A percentile compares a stretch with the other conserved stretches of the same genome.
phyloP scores from a whole-genome alignment of 2,888 invertebrate genomes.

The Pseudolycoriella hygida region DNA sequence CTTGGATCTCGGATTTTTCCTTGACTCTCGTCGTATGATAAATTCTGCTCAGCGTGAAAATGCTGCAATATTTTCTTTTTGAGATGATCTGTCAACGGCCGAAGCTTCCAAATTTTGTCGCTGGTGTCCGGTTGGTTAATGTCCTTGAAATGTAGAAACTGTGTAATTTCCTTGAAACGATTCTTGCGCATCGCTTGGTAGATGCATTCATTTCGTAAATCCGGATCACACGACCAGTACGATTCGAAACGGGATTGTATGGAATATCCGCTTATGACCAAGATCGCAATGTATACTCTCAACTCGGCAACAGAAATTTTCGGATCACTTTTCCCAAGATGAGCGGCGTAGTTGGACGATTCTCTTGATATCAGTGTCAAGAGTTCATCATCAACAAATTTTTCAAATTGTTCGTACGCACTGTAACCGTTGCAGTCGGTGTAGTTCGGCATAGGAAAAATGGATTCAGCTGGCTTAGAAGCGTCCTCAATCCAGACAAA shows the following conservation, averaged over 20 bases:
- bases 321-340: not conserved
- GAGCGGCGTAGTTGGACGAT: not conserved
- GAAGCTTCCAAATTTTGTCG: constrained; percentile 15
- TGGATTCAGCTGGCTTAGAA: not conserved
- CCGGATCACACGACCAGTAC: not conserved
- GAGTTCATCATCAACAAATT: constrained; percentile 1
- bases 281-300: not conserved
- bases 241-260: not conserved
- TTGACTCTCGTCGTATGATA: constrained; percentile 17
- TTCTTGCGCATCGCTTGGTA: constrained; percentile 7
- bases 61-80: constrained; percentile 10
- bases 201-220: not conserved
- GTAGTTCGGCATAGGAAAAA: not conserved
- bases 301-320: not conserved
- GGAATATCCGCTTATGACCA: not conserved
- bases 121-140: constrained; percentile 5
- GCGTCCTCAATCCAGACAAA: too few relatives aligned
- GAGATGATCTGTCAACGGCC: constrained; percentile 12
- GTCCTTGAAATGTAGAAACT: constrained; percentile 7
- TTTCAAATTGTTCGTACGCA: not conserved
- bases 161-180: constrained; percentile 8
- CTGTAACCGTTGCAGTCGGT: not conserved
- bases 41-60: too few relatives aligned
- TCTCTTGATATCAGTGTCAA: not conserved
- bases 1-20: constrained; percentile 14